Conservation (phyloP, 2,888 invertebrate species). For the Phyllotreta cruciferae region DNA sequence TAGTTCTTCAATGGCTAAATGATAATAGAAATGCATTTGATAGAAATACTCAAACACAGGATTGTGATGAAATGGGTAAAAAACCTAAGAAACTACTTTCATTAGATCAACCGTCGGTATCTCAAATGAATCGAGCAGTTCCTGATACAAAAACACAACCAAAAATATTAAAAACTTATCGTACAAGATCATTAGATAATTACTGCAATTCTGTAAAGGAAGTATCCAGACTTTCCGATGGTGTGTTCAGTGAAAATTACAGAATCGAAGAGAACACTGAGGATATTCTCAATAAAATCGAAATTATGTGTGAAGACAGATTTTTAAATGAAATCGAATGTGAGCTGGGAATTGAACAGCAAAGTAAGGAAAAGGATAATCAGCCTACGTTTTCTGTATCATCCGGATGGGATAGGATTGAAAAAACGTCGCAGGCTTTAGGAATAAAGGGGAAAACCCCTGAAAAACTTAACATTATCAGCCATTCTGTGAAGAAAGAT, state of each 20-base stretch:
- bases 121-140: constrained; percentile 19
- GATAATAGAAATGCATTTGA: constrained; percentile 49
- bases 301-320: constrained; percentile 50
- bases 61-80: not conserved
- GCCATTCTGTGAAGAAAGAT: constrained; percentile 21
- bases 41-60: constrained; percentile 43
- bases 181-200: constrained; percentile 42
- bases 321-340: constrained; percentile 48
- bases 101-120: constrained; percentile 30
- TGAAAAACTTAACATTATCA: constrained; percentile 38
- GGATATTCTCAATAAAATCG: constrained; percentile 33
- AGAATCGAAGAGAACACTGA: constrained; percentile 47
- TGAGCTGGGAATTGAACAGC: constrained; percentile 19
- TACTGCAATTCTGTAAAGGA: constrained; percentile 33
- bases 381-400: constrained; percentile 16
- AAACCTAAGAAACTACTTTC: constrained; percentile 1
- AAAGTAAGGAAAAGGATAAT: constrained; percentile 11
- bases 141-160: constrained; percentile 2
- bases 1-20: constrained; percentile 47
- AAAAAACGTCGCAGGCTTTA: constrained; percentile 44
- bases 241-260: constrained; percentile 36
- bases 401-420: constrained; percentile 46
- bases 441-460: constrained; percentile 36
- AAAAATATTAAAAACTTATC: constrained; percentile 11
- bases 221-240: constrained; percentile 26